Evolutionary conservation across 2,113 vertebrate species (phyloP), one percentile per base, ranked within the genome.

Genomic region (Notiomystis cincta): DNA sequence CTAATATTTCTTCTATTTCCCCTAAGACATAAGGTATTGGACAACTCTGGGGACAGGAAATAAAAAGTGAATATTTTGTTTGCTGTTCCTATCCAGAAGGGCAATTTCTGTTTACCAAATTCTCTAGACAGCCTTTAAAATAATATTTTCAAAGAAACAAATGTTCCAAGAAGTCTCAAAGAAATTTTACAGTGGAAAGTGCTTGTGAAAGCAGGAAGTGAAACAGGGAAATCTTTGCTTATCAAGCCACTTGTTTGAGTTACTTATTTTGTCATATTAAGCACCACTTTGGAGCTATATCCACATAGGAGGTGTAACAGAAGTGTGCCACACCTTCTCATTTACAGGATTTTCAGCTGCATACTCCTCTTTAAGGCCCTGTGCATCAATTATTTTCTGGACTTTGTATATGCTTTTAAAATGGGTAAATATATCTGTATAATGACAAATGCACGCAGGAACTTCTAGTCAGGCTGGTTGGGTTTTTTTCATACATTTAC

Each of bases 151-250:
- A 78, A 58, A 90, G 31, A 57, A 54, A 13, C 4, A 82, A 81
- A 54, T 57, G 11, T 53, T 73, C 80, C 31, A 66, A 92, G 71
- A 24, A 71, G 42, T 51, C 24, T 11, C n/a, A 30, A 87, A 78
- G 38, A 81, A n/a, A 72, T 71, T 72, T 69, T 87, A 95, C 47
- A 65, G 58, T 80, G 47, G 7, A 62, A 58, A 51, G 37, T 40
- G 21, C 21, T 54, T 87, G 7, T 56, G 42, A 75, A 92, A 89
- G 15, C 44, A 90, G 73, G 70, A 93, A 88, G 50, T 51, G 30
- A 79, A 95, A 96, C 13, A 78, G 23, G 31, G 61, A 95, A 96
- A 85, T 54, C 27, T 71, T 92, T 76, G 57, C 35, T 86, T 69
- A 75, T 94, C 30, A 70, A 73, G 48, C 27, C 37, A 57, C 45